These are phyloP conservation scores for Carcina quercana DNA, from an alignment of 2,888 invertebrate species.

Conservation along the genomic window DNA sequence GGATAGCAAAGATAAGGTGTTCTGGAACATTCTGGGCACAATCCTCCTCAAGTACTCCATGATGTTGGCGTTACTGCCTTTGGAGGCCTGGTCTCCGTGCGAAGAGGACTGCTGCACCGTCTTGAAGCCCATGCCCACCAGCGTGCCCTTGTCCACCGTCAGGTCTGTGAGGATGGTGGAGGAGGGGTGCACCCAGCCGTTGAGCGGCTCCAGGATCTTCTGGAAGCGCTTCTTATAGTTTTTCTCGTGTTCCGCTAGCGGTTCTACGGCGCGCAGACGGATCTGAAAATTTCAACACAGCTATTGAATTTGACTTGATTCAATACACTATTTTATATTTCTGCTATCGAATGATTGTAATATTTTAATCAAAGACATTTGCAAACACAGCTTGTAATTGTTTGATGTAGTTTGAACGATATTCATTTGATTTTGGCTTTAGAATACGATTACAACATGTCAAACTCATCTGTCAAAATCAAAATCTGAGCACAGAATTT, in stretches of 20 bases:
- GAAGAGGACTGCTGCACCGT: constrained; percentile 80
- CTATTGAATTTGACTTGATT: too few relatives aligned
- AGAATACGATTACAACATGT: too few relatives aligned
- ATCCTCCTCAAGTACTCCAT: constrained; percentile 92
- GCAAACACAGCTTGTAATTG: too few relatives aligned
- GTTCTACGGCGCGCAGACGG: constrained; percentile 88
- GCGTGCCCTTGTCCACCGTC: constrained; percentile 87
- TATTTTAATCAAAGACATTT: too few relatives aligned
- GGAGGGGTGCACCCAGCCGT: constrained; percentile 85
- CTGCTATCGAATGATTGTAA: too few relatives aligned
- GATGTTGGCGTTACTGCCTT: constrained; percentile 81
- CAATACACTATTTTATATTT: too few relatives aligned
- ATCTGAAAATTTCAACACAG: too few relatives aligned
- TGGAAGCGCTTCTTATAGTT: constrained; percentile 87
- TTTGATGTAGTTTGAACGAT: too few relatives aligned
- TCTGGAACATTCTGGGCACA: constrained; percentile 93
- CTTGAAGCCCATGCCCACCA: constrained; percentile 85
- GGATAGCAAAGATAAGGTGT: constrained; percentile 86
- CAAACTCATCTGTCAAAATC: too few relatives aligned
- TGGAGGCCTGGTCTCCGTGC: constrained; percentile 55
- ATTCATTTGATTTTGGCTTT: too few relatives aligned
- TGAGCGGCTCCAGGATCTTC: constrained; percentile 86
- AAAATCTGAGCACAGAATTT: too few relatives aligned
- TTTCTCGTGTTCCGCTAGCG: constrained; percentile 83
- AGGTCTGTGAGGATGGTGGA: constrained; percentile 87